phyloP scores from a whole-genome alignment of 2,113 vertebrate genomes.

The Melanostigma gelatinosum region DNA sequence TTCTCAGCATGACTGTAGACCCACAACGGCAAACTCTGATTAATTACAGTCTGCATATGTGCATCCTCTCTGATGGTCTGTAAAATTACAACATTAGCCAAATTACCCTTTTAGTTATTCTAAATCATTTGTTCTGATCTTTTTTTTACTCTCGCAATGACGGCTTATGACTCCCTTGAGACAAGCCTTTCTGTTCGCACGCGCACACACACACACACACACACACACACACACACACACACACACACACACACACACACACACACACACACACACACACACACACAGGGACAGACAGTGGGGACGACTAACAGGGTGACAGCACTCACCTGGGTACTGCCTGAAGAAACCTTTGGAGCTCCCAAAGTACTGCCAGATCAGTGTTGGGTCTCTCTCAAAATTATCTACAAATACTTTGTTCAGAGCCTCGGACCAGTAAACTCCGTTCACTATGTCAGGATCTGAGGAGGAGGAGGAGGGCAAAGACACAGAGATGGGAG shows the following conservation, averaged over 20 bases:
- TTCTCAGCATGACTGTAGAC: conserved; percentile 42
- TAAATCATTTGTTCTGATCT: conserved; percentile 74
- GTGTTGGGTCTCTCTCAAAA: conserved; percentile 94
- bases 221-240: conserved; percentile 25
- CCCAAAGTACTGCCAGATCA: conserved; percentile 99
- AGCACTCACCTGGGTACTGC: conserved; percentile 93
- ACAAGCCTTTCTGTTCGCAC: conserved; percentile 35
- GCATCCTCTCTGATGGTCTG: conserved; percentile 82
- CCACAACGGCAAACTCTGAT: conserved; percentile 73
- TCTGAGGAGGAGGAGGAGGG: conserved; percentile 77
- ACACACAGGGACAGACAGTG: background rate
- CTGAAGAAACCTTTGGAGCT: conserved; percentile 99
- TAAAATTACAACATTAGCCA: conserved; percentile 84
- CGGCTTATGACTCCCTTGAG: conserved; percentile 63
- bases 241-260: conserved; percentile 29
- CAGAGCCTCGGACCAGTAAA: conserved; percentile 97
- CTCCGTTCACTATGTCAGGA: conserved; percentile 96
- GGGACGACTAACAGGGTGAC: background rate
- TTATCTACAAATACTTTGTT: conserved; percentile 99
- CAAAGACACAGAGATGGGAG: conserved; percentile 1
- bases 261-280: conserved; percentile 27
- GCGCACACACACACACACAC: conserved; percentile 21
- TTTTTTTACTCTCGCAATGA: conserved; percentile 42
- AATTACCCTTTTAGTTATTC: conserved; percentile 79
- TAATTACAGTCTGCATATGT: conserved; percentile 73